phyloP scores from a whole-genome alignment of 2,113 vertebrate genomes.

The Oncorhynchus tshawytscha region DNA sequence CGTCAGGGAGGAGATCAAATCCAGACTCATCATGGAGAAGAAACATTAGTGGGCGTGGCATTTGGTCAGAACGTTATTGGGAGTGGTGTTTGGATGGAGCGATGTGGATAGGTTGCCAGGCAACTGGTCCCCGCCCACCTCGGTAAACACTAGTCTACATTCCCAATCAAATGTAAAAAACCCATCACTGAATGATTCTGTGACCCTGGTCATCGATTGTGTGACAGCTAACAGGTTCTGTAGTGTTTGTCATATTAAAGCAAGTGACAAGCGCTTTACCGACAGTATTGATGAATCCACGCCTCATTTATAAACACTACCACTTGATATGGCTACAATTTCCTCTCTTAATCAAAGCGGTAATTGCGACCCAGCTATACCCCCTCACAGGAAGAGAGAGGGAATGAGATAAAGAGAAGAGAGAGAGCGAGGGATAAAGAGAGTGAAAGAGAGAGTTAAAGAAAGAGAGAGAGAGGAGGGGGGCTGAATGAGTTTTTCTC shows the following conservation, averaged over 20 bases:
- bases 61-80: too few species aligned
- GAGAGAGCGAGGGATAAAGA: background rate
- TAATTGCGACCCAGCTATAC: slow-evolving; percentile 31
- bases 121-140: too few species aligned
- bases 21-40: too few species aligned
- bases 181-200: background rate
- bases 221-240: slow-evolving; percentile 1
- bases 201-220: slow-evolving; percentile 32
- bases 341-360: slow-evolving; percentile 40
- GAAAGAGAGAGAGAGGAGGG: background rate
- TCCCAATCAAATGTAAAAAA: background rate
- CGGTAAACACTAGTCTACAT: background rate
- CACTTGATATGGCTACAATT: slow-evolving; percentile 38
- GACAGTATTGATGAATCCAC: slow-evolving; percentile 24
- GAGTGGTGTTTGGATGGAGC: too few species aligned
- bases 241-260: slow-evolving; percentile 35
- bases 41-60: too few species aligned
- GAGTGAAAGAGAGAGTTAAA: background rate
- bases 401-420: background rate
- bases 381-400: background rate
- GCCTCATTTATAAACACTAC: slow-evolving; percentile 33
- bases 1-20: too few species aligned
- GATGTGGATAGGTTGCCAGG: too few species aligned
- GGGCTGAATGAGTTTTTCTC: slow-evolving; percentile 4
- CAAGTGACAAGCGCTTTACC: slow-evolving; percentile 27